These are phyloP conservation scores for Nothocercus julius DNA, from an alignment of 2,113 vertebrate genomes.

Conservation along the genomic window DNA sequence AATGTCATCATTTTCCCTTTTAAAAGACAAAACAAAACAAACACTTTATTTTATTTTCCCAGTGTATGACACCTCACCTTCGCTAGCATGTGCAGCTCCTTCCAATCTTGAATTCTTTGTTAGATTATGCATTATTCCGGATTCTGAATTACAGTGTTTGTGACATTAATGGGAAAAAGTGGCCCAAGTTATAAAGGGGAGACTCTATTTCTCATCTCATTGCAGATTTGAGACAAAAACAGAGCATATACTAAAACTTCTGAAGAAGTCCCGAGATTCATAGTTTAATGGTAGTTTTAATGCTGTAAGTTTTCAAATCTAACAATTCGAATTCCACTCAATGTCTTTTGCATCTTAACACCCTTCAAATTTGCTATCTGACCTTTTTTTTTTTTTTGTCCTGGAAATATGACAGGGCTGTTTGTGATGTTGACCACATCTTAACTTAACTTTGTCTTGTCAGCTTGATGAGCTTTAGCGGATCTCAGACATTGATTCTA, in stretches of 20 bases:
- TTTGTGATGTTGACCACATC: neutral
- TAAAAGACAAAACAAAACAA: neutral
- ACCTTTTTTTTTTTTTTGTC: neutral
- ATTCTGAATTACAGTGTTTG: neutral
- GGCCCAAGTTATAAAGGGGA: neutral
- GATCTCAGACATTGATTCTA: neutral
- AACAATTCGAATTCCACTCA: neutral
- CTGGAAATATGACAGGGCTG: neutral
- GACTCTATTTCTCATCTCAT: neutral
- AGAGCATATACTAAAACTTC: neutral
- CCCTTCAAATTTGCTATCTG: neutral
- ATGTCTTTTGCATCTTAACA: neutral
- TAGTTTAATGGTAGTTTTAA: neutral
- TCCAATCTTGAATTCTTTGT: neutral
- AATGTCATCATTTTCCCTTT: neutral
- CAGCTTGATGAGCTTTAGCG: neutral
- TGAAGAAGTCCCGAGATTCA: neutral
- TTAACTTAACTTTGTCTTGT: neutral
- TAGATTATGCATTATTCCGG: neutral
- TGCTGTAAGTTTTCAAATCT: neutral
- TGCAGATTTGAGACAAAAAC: neutral
- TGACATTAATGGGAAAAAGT: neutral
- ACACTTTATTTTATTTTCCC: neutral
- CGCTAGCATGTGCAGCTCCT: neutral
- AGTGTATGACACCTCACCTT: neutral